phyloP scores from a whole-genome alignment of 1,140 invertebrate species.

The Charaxes varanes region DNA sequence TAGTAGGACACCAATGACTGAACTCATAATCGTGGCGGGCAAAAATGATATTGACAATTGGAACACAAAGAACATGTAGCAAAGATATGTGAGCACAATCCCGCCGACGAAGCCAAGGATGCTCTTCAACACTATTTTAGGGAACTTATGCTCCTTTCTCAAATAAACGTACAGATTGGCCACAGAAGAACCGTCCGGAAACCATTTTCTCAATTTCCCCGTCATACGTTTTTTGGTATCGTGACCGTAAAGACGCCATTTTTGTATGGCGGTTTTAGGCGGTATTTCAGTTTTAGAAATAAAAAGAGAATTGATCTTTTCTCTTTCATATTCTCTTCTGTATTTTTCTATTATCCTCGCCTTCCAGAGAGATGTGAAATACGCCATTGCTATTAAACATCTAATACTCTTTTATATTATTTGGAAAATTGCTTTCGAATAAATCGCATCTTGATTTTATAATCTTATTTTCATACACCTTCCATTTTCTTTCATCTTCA shows the following conservation, averaged over 20 bases:
- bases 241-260: constrained; percentile 51
- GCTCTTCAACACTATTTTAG: constrained; percentile 77
- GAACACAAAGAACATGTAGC: constrained; percentile 79
- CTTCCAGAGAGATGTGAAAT: constrained; percentile 60
- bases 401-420: too few species aligned
- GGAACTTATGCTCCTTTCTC: constrained; percentile 73
- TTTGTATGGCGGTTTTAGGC: constrained; percentile 51
- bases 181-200: constrained; percentile 55
- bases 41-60: constrained; percentile 75
- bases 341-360: constrained; percentile 62
- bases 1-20: constrained; percentile 76
- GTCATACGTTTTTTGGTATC: constrained; percentile 57
- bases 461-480: too few species aligned
- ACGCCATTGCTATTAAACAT: constrained; percentile 33
- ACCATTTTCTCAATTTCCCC: constrained; percentile 40
- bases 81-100: constrained; percentile 77
- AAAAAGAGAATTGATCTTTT: constrained; percentile 71
- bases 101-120: constrained; percentile 77
- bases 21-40: constrained; percentile 76
- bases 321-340: constrained; percentile 59
- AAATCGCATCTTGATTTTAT: too few species aligned
- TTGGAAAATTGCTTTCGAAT: too few species aligned
- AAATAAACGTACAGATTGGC: constrained; percentile 63
- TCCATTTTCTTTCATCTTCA: too few species aligned
- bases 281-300: constrained; percentile 48